These are phyloP conservation scores for Pseudococcus longispinus DNA, from an alignment of 2,888 invertebrate species.

Conservation along the genomic window DNA sequence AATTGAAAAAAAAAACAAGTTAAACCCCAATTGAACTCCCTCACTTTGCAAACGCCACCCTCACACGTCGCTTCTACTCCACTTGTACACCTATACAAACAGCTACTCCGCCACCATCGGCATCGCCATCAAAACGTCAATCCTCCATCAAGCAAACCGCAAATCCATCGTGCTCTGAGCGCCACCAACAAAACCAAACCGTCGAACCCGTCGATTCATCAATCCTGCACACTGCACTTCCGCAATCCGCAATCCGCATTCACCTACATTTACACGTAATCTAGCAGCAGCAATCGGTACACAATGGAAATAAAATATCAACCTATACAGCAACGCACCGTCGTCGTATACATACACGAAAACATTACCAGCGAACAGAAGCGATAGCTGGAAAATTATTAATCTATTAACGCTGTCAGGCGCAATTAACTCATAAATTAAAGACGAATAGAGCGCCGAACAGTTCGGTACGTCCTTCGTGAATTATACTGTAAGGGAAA, in stretches of 20 bases:
- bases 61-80: not conserved
- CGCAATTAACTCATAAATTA: conserved; percentile 54
- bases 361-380: conserved; percentile 15
- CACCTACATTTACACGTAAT: not conserved
- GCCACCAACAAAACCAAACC: not conserved
- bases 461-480: conserved; percentile 51
- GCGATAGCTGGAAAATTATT: conserved; percentile 46
- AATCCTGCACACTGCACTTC: not conserved
- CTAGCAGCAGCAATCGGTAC: not conserved
- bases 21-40: too few relatives aligned
- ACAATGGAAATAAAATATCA: conserved; percentile 15
- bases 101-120: not conserved
- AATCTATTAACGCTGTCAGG: conserved; percentile 52
- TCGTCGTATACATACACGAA: not conserved
- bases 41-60: too few relatives aligned
- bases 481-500: conserved; percentile 41
- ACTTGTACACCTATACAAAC: not conserved
- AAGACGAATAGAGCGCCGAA: conserved; percentile 38
- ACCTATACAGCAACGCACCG: not conserved
- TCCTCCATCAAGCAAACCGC: not conserved
- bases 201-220: not conserved
- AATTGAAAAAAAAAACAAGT: too few relatives aligned
- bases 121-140: too few relatives aligned
- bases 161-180: not conserved
- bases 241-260: too few relatives aligned